These are phyloP conservation scores for Diarsia rubi DNA, from an alignment of 2,888 invertebrate species.

Conservation along the genomic window DNA sequence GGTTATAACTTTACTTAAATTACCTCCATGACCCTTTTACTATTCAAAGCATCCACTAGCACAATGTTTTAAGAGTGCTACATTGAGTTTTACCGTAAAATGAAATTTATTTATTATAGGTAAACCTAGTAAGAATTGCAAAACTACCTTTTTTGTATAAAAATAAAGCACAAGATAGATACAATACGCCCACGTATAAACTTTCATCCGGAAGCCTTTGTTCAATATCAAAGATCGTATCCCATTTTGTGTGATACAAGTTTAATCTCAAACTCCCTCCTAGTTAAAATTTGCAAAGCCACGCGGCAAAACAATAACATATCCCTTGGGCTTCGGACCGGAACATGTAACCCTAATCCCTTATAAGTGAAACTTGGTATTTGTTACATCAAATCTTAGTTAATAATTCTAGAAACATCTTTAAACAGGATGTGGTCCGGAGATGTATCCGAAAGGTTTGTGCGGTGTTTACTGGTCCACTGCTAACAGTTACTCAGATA, in stretches of 20 bases:
- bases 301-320: conserved; percentile 79
- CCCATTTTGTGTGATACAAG: conserved; percentile 59
- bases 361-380: conserved; percentile 84
- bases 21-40: too few relatives aligned
- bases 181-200: not conserved
- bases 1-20: too few relatives aligned
- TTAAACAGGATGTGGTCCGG: conserved; percentile 87
- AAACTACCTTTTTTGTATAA: not conserved
- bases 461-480: conserved; percentile 56
- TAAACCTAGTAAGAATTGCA: not conserved
- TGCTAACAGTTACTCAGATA: conserved; percentile 27
- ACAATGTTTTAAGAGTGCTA: too few relatives aligned
- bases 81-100: too few relatives aligned
- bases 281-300: conserved; percentile 67
- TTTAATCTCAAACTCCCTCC: conserved; percentile 60
- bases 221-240: conserved; percentile 52
- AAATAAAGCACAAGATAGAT: not conserved
- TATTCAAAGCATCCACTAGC: too few relatives aligned
- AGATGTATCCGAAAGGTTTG: conserved; percentile 77
- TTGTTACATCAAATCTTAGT: conserved; percentile 89
- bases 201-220: conserved; percentile 31
- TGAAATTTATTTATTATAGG: too few relatives aligned
- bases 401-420: conserved; percentile 90
- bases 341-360: conserved; percentile 82
- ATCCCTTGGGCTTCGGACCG: conserved; percentile 86